These are phyloP conservation scores for Rhabdornis inornatus DNA, from an alignment of 2,113 vertebrate genomes.

Conservation along the genomic window DNA sequence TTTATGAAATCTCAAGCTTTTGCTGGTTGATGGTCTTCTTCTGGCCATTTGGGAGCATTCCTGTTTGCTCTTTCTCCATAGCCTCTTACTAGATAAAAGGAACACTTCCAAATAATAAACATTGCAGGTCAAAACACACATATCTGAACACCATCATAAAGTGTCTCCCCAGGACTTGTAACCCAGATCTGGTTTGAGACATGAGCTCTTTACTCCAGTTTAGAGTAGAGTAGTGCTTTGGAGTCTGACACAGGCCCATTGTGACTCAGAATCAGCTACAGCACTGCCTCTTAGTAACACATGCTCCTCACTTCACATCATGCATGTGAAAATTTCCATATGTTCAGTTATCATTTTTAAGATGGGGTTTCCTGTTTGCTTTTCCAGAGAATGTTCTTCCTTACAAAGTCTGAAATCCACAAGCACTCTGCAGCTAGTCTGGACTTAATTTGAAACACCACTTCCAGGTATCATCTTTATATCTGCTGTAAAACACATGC, in stretches of 20 bases:
- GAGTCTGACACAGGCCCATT: background rate
- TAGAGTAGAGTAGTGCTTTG: background rate
- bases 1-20: background rate
- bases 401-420: background rate
- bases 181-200: background rate
- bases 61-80: background rate
- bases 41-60: background rate
- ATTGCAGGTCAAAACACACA: background rate
- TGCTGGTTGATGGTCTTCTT: background rate
- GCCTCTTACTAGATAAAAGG: background rate
- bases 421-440: background rate
- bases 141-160: background rate
- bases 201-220: background rate
- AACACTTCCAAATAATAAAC: background rate
- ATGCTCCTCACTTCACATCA: background rate
- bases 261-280: background rate
- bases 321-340: conserved; percentile 5
- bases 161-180: background rate
- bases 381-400: background rate
- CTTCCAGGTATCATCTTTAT: background rate
- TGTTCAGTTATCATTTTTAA: conserved; percentile 17
- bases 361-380: conserved; percentile 29
- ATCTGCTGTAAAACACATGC: background rate
- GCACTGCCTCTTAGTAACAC: background rate
- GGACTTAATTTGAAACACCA: background rate